Percentiles rank a stretch among this genome's conserved stretches.
These are phyloP conservation scores for Phrynosoma blainvillii DNA, from an alignment of 2,113 vertebrate genomes.

Conservation along the genomic window DNA sequence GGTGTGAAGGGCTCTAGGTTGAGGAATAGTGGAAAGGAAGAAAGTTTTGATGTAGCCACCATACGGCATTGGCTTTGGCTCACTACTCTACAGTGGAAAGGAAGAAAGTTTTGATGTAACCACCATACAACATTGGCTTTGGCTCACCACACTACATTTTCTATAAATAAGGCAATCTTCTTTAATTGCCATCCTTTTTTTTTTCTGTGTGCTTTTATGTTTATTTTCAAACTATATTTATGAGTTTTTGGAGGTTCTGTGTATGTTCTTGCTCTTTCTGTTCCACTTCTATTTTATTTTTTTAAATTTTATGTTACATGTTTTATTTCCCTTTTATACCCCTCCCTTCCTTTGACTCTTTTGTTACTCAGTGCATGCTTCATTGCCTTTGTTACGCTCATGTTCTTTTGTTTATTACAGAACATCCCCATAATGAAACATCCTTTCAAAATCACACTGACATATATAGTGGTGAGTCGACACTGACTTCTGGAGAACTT, in stretches of 20 bases:
- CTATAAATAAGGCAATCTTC: background rate
- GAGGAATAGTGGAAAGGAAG: background rate
- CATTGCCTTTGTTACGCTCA: conserved; percentile 69
- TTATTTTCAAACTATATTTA: background rate
- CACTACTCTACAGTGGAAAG: background rate
- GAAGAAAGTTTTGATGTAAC: background rate
- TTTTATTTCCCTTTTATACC: background rate
- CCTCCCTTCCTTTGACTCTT: background rate
- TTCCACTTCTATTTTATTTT: background rate
- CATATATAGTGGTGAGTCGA: conserved; percentile 92
- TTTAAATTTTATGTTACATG: background rate
- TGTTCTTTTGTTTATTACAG: conserved; percentile 88
- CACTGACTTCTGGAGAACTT: conserved; percentile 67
- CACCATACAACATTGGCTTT: background rate
- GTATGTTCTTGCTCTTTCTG: conserved; percentile 21
- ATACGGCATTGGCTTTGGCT: background rate
- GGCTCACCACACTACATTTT: background rate
- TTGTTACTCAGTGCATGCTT: conserved; percentile 39
- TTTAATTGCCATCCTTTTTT: background rate
- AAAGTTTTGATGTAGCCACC: background rate
- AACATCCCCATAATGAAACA: conserved; percentile 89
- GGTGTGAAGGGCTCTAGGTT: background rate
- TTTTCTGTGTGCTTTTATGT: conserved; percentile 11
- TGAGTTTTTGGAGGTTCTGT: conserved; percentile 23
- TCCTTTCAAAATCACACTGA: conserved; percentile 89